Evolutionary conservation across 2,888 invertebrate species (phyloP).

Genomic region (Eutolmus rufibarbis): DNA sequence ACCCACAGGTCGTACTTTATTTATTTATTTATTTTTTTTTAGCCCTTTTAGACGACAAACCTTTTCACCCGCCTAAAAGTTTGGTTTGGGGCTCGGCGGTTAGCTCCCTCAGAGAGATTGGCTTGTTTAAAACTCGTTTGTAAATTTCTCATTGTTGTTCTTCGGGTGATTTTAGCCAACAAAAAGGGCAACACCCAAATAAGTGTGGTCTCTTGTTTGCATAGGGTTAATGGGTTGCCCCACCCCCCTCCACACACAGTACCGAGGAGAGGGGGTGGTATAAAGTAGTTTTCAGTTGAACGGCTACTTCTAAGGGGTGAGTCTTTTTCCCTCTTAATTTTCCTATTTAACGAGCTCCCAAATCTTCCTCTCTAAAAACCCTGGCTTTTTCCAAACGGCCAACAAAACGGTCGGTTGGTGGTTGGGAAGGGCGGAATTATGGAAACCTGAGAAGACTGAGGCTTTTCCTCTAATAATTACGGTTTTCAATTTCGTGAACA

Average conservation of each 20-base stretch:
- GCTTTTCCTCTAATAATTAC: not conserved
- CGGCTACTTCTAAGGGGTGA: not conserved
- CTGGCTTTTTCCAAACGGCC: not conserved
- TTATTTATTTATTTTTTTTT: not conserved
- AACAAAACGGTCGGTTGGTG: not conserved
- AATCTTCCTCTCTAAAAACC: not conserved
- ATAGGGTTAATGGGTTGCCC: not conserved
- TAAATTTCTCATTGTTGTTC: slow-evolving; percentile 3
- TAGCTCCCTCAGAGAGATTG: not conserved
- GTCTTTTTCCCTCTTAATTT: not conserved
- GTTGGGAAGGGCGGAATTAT: not conserved
- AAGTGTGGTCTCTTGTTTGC: not conserved
- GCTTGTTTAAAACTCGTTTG: not conserved
- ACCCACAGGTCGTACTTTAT: not conserved
- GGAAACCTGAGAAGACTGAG: not conserved
- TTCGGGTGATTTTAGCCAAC: not conserved
- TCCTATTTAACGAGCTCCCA: not conserved
- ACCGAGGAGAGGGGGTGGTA: not conserved
- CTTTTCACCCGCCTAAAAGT: not conserved
- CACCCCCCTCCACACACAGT: not conserved
- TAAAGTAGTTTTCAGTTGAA: not conserved
- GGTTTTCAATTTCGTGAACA: not conserved
- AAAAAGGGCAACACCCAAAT: slow-evolving; percentile 28
- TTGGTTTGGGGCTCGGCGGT: not conserved
- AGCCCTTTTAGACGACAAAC: not conserved